phyloP scores from a whole-genome alignment of 1,140 invertebrate genomes.

The Halyomorpha halys region DNA sequence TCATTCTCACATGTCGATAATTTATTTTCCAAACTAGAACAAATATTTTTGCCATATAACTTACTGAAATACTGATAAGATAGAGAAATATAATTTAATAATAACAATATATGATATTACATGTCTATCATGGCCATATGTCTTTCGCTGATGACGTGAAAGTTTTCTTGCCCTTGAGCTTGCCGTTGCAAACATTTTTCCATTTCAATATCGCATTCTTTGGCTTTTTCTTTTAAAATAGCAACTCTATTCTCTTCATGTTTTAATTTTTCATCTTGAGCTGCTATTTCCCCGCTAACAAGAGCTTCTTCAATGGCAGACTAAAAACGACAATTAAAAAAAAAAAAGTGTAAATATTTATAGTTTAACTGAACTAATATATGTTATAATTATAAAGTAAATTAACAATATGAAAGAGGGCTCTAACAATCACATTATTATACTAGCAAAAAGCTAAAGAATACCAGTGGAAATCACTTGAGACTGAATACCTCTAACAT shows the following conservation, averaged over 20 bases:
- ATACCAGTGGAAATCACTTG: too few species aligned
- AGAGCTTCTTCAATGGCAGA: conserved; percentile 74
- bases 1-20: conserved; percentile 34
- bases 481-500: too few species aligned
- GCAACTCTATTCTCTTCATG: conserved; percentile 57
- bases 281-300: conserved; percentile 67
- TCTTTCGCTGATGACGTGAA: conserved; percentile 30
- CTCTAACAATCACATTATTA: too few species aligned
- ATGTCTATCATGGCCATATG: conserved; percentile 28
- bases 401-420: too few species aligned
- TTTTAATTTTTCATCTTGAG: conserved; percentile 57
- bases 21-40: conserved; percentile 33
- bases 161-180: conserved; percentile 38
- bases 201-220: conserved; percentile 44
- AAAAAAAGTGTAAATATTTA: too few species aligned
- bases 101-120: conserved; percentile 22
- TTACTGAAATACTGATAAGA: conserved; percentile 1
- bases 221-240: conserved; percentile 50
- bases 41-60: background rate
- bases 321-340: conserved; percentile 41
- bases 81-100: background rate
- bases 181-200: conserved; percentile 38
- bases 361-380: too few species aligned
- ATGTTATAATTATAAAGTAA: too few species aligned
- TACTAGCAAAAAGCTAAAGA: too few species aligned